Percentiles rank a stretch among this genome's conserved stretches.
phyloP scores from a whole-genome alignment of 1,140 invertebrate species.

The Drosophila mojavensis region DNA sequence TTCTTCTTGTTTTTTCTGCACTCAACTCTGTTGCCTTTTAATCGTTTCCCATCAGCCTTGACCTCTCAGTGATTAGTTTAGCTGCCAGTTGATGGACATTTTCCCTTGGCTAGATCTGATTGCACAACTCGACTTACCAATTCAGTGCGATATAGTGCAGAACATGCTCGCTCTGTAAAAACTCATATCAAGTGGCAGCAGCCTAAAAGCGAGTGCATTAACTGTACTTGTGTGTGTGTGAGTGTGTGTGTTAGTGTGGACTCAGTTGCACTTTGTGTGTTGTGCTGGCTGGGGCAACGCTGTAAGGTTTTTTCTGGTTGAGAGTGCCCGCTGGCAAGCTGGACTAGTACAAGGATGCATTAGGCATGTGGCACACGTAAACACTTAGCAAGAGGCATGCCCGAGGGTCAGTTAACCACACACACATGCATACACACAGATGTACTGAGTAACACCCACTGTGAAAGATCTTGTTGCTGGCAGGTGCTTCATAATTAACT shows the following conservation, averaged over 20 bases:
- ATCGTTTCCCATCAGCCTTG: no score
- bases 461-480: constrained; percentile 6
- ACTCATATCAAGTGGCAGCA: constrained; percentile 10
- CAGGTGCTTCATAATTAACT: constrained; percentile 47
- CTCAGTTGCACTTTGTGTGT: no score
- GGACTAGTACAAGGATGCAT: constrained; percentile 42
- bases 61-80: neutral
- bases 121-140: neutral
- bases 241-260: no score
- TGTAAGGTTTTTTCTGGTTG: constrained; percentile 43
- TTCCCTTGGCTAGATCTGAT: no score
- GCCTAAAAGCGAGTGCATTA: constrained; percentile 25
- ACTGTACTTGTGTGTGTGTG: constrained; percentile 4
- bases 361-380: constrained; percentile 68
- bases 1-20: no score
- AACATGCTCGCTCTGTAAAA: neutral
- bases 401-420: constrained; percentile 16
- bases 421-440: neutral
- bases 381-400: constrained; percentile 56
- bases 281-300: constrained; percentile 22
- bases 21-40: no score
- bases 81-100: neutral
- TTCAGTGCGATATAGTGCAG: constrained; percentile 8
- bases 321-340: constrained; percentile 24
- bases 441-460: neutral